Conservation (phyloP, 2,113 vertebrate species). For the Xenopus borealis region DNA sequence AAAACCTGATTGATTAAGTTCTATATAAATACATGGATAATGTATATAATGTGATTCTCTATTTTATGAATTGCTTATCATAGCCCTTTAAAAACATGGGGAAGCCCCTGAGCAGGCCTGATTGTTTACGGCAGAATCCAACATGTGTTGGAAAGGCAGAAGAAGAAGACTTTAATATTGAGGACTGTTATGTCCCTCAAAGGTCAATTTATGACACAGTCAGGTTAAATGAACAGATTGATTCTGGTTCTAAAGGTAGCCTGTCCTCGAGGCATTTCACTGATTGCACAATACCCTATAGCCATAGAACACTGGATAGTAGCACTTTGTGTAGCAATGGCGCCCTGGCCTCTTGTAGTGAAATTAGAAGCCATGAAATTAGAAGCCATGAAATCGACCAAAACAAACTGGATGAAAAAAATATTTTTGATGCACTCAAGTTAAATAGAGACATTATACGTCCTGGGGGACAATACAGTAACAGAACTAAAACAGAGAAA, state of each 20-base stretch:
- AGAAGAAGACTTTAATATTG: slow-evolving; percentile 95
- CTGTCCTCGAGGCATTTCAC: slow-evolving; percentile 87
- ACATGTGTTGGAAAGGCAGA: slow-evolving; percentile 90
- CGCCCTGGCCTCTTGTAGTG: slow-evolving; percentile 79
- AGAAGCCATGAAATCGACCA: slow-evolving; percentile 79
- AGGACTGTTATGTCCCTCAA: slow-evolving; percentile 97
- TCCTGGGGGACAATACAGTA: slow-evolving; percentile 70
- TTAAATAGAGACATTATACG: slow-evolving; percentile 83
- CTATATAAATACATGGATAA: not conserved
- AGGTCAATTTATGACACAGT: slow-evolving; percentile 97
- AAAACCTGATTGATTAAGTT: no score
- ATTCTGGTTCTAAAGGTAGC: slow-evolving; percentile 93
- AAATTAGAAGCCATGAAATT: slow-evolving; percentile 78
- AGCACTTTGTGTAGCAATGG: slow-evolving; percentile 84
- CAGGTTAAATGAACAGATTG: slow-evolving; percentile 93
- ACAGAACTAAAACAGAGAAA: slow-evolving; percentile 74
- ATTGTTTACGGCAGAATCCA: slow-evolving; percentile 94
- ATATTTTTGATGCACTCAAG: slow-evolving; percentile 84
- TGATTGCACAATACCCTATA: slow-evolving; percentile 85
- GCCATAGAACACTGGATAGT: slow-evolving; percentile 87
- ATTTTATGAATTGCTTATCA: slow-evolving; percentile 30
- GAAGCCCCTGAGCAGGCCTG: slow-evolving; percentile 95
- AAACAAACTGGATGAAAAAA: slow-evolving; percentile 78
- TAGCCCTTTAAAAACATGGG: slow-evolving; percentile 72
- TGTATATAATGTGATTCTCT: no score